Base-by-base conservation (phyloP, 2,797 vertebrate species). In the Centropyge bicolor region DNA sequence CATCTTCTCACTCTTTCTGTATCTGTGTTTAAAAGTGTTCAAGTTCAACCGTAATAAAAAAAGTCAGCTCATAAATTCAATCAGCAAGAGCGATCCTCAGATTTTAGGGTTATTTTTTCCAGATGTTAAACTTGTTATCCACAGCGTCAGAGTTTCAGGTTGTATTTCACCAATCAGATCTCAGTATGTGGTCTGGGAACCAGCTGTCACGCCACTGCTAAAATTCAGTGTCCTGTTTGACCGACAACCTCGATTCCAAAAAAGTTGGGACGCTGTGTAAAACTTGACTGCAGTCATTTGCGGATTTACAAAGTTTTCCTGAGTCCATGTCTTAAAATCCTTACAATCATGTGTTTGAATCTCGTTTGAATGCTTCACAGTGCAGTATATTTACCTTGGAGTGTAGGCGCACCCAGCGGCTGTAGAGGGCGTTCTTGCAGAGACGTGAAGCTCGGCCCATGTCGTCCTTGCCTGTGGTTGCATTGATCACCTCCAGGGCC, bases 381-480 rank as follows among this genome's bases (percentile, higher is more conserved):
- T 3, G 11, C 7, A 12, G 55, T 8, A 1, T 4, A 4, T 10
- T 20, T 31, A 99, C 98, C 97, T 99, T 98, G 76, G 93, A 90
- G 80, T 99, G 96, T 38, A 99, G 94, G 81, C 97, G 97, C 91
- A 97, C 94, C 97, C 98, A 99, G 93, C 97, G 98, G 91, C 96
- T 97, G 94, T 97, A 99, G 62, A 99, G 94, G 1, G 97, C 95
- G 40, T 99, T 97, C 85, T 99, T 99, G 88, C 98, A 99, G 48
- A 99, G 97, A 66, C 97, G 97, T 0, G 98, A 99, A 0, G 98
- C 95, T 0, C 97, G 97, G 24, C 98, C 98, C 96, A 99, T 94
- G 86, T 99, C 98, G 22, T 99, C 98, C 83, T 99, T 99, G 80
- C 98, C 98, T 0, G 98, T 99, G 0, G 97, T 99, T 14, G 98